Base-by-base conservation (phyloP, 2,113 vertebrate genomes). In the Paradoxurus hermaphroditus region DNA sequence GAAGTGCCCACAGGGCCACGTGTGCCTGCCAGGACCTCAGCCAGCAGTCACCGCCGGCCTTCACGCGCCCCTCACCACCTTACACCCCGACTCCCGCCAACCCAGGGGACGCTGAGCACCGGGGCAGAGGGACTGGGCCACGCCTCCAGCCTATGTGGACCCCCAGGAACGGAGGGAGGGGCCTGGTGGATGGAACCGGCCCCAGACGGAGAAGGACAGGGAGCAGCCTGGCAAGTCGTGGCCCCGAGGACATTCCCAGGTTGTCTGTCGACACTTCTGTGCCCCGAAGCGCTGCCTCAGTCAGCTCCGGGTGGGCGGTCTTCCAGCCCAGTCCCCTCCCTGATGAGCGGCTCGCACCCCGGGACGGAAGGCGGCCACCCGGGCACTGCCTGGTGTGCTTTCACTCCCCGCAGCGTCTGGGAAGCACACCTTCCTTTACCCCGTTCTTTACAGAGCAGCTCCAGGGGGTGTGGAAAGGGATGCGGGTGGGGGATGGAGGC, bases 381-480 rank as follows among this genome's bases (percentile, higher is more conserved):
- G 29, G 36, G 29, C 65, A 44, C 25, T 12, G 14, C 21, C 89
- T 3, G 16, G 67, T 13, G 67, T 41, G 44, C 14, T 18, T 2
- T 36, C n/a, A 10, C n/a, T 36, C 34, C 31, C 31, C 0, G 15
- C 15, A 21, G 44, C 7, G 1, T 31, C 56, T 36, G 31, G 90
- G 63, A 63, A 36, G 23, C 3, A 27, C 9, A 7, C 1, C 23
- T n/a, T 49, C 73, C 34, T 78, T n/a, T 36, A 36, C 9, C 6
- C 1, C 59, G 27, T 51, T 36, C 59, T 36, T 36, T 11, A 67
- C 25, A 19, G 19, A 70, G 56, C 19, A 63, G 41, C 56, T 65
- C 18, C 21, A 5, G 5, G 18, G 18, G 18, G 14, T 0, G 0
- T 29, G 51, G 31, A 1, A 18, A 13, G n/a, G n/a, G n/a, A n/a